Base-by-base conservation (phyloP, 2,113 vertebrate genomes). In the Cinclus cinclus region DNA sequence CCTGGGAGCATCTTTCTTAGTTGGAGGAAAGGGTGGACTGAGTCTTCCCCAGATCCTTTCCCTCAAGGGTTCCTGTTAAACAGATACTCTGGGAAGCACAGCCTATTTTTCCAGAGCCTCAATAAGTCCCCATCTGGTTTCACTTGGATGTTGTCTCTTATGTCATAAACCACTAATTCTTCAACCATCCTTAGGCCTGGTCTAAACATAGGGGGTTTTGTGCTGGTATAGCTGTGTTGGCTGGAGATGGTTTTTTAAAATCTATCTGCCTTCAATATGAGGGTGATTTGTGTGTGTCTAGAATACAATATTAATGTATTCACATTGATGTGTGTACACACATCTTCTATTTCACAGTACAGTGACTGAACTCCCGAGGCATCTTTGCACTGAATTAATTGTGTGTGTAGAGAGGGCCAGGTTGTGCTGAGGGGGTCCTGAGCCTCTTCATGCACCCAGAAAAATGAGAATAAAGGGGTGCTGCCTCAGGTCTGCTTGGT, bases 131-230 rank as follows among this genome's bases (percentile, higher is more conserved):
- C 95, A 96, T 97, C 96, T 97, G 96, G 95, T 97, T 96, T 96
- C 94, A 97, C 93, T 97, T 96, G 88, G n/a, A 58, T 94, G 85
- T 96, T 96, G 92, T 96, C 92, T 97, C 95, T 97, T 95, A 97
- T 95, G 95, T 97, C 95, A 96, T 97, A 96, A 97, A 96, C 96
- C 96, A 97, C 95, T 95, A 96, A 97, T 96, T 97, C 95, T 97
- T 75, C 90, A 97, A 17, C 95, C 87, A 94, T 96, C 95, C 93
- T 94, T 94, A 95, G 90, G 92, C 92, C 92, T 94, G 88, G 93
- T 68, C 92, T 93, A 96, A 95, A 96, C 94, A 95, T 90, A 95
- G 90, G 35, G 69, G 35, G 5, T 1, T 87, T 94, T 96, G 76
- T 95, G 46, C 85, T 96, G 88, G 71, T 89, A 44, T 62, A n/a